Evolutionary conservation across 2,888 invertebrate species (phyloP).

Genomic region (Drosophila pseudotakahashii): DNA sequence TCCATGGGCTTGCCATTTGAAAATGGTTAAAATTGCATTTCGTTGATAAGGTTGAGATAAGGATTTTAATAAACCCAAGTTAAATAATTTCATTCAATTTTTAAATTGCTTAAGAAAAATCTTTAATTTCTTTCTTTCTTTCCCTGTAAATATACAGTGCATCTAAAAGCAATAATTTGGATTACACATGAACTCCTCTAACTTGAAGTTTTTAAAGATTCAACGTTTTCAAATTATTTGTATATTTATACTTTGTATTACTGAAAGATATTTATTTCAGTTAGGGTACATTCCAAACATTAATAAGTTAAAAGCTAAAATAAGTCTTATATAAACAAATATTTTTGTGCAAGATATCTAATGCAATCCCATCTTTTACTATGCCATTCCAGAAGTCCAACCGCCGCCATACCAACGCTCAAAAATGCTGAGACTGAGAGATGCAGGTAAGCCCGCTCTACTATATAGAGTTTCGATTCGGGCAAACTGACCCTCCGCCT

Average conservation of each 20-base stretch:
- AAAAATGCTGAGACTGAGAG: slow-evolving; percentile 89
- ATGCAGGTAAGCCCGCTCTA: slow-evolving; percentile 88
- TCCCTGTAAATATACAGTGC: no score
- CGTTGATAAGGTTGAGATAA: background rate
- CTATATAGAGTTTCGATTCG: slow-evolving; percentile 8
- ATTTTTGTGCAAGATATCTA: slow-evolving; percentile 1
- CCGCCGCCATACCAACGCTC: slow-evolving; percentile 93
- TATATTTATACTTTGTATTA: no score
- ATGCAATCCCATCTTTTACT: slow-evolving; percentile 1
- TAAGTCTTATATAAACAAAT: no score
- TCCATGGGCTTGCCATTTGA: background rate
- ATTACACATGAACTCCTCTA: no score
- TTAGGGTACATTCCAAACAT: no score
- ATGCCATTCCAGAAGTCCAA: slow-evolving; percentile 88
- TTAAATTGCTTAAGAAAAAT: background rate
- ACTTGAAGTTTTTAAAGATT: no score
- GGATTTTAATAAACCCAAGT: no score
- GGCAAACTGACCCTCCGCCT: background rate
- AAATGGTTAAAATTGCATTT: slow-evolving; percentile 1
- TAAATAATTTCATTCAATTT: background rate
- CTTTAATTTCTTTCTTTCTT: no score
- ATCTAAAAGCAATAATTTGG: no score
- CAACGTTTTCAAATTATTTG: no score
- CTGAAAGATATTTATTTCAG: no score
- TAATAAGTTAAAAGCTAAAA: no score